phyloP scores from a whole-genome alignment of 2,797 vertebrate species.

The Myotis daubentonii region DNA sequence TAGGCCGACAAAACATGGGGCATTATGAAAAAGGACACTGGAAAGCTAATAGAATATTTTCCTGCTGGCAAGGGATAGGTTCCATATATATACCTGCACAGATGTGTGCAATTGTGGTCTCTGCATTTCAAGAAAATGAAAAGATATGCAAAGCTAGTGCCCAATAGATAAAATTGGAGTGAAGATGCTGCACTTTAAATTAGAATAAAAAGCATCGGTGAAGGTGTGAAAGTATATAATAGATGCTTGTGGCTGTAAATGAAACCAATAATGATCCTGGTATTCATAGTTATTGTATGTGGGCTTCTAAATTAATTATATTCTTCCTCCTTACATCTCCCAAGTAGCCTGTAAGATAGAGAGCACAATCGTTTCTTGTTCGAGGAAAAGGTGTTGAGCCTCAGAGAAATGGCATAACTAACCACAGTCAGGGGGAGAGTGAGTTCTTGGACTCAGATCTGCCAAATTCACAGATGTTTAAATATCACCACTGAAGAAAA shows the following conservation, averaged over 20 bases:
- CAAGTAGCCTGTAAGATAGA: neutral
- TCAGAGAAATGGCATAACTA: neutral
- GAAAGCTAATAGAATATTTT: neutral
- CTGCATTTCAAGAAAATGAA: neutral
- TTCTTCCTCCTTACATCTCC: neutral
- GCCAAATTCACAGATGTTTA: neutral
- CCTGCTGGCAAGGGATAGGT: neutral
- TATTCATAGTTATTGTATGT: neutral
- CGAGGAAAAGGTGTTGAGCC: neutral
- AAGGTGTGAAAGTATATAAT: neutral
- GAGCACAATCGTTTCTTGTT: neutral
- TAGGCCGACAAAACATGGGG: neutral
- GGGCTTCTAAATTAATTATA: neutral
- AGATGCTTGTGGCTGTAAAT: neutral
- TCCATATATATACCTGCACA: too few species aligned
- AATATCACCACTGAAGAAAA: neutral
- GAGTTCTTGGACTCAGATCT: neutral
- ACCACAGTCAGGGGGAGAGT: neutral
- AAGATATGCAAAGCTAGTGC: neutral
- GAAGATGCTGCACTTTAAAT: neutral
- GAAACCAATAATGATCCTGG: neutral
- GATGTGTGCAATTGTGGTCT: neutral
- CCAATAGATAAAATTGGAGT: fast-evolving
- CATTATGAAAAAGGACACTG: neutral
- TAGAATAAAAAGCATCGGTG: neutral